These are phyloP conservation scores for Cherax quadricarinatus DNA, from an alignment of 1,140 invertebrate genomes.

Conservation along the genomic window DNA sequence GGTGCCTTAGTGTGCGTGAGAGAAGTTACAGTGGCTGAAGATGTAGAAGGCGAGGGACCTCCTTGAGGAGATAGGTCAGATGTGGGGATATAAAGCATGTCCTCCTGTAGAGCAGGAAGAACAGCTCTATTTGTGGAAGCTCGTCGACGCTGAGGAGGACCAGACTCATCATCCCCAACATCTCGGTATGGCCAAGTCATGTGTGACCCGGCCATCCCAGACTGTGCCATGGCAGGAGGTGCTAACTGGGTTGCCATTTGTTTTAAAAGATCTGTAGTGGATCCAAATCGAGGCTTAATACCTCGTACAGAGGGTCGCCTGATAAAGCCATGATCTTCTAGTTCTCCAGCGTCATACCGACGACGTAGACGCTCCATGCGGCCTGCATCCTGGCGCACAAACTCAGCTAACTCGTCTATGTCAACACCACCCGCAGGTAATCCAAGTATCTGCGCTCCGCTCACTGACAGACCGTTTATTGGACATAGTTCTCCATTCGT, in stretches of 20 bases:
- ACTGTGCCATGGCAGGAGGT: constrained; percentile 78
- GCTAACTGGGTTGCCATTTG: constrained; percentile 86
- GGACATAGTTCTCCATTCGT: constrained; percentile 76
- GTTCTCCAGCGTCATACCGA: constrained; percentile 80
- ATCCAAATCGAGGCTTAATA: constrained; percentile 85
- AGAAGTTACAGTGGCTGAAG: constrained; percentile 37
- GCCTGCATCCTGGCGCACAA: constrained; percentile 88
- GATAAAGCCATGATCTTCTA: constrained; percentile 93
- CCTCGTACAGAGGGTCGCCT: constrained; percentile 89
- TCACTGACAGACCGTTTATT: constrained; percentile 43
- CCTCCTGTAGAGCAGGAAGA: constrained; percentile 70
- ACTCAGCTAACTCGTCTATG: constrained; percentile 87
- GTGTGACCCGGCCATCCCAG: constrained; percentile 59
- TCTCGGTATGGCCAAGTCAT: constrained; percentile 70
- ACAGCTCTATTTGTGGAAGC: constrained; percentile 37
- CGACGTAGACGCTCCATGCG: constrained; percentile 83
- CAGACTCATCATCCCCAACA: constrained; percentile 38
- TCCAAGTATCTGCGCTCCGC: constrained; percentile 61
- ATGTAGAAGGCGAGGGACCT: constrained; percentile 25
- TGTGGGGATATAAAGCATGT: constrained; percentile 69
- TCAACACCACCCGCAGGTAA: constrained; percentile 75
- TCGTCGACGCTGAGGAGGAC: constrained; percentile 46
- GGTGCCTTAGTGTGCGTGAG: constrained; percentile 62
- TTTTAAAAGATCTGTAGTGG: constrained; percentile 88
- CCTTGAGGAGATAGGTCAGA: constrained; percentile 59